Evolutionary conservation across 2,797 vertebrate species (phyloP), one percentile per base, ranked within the genome.

Genomic region (Lutra lutra): DNA sequence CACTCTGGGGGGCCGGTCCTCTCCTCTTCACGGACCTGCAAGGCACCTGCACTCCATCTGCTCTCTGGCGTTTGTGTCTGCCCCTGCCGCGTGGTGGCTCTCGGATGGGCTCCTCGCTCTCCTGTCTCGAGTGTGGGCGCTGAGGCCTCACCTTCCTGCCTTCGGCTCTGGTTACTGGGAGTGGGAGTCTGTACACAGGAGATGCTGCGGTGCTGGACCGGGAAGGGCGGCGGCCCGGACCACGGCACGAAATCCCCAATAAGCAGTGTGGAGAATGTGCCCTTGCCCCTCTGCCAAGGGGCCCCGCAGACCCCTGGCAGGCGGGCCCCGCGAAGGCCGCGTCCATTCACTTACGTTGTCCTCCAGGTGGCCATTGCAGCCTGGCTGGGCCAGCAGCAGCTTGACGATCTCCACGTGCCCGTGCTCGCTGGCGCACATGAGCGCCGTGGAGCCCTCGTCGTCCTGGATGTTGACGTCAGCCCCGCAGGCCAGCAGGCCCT

Each of bases 341-440:
- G 9, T 35, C 17, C 3, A 9, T n/a, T 12, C 87, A 98, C 99
- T 99, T 98, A 99, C 99, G 5, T 99, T 99, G 99, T 99, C 99
- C 68, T 99, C 99, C 48, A 99, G 98, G 20, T 99, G 99, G 97
- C 99, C 99, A 11, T 99, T 99, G 58, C 99, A 99, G 73, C 99
- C 99, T 0, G 99, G 98, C 97, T 99, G 99, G 70, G 99, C 99
- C 98, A 99, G 99, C 96, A 99, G 99, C 97, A 99, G 99, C 94
- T 99, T 99, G 73, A 99, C 99, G 4, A 99, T 99, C 98, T 99
- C 99, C 5, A 99, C 99, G 1, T 99, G 99, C 7, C 99, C 99
- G 0, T 99, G 99, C 84, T 99, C 99, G 29, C 99, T 99, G 97
- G 99, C 99, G 11, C 99, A 99, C 99, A 99, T 99, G 95, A 99